Conservation (phyloP, 2,888 invertebrate species). For the Geophilus truncorum region DNA sequence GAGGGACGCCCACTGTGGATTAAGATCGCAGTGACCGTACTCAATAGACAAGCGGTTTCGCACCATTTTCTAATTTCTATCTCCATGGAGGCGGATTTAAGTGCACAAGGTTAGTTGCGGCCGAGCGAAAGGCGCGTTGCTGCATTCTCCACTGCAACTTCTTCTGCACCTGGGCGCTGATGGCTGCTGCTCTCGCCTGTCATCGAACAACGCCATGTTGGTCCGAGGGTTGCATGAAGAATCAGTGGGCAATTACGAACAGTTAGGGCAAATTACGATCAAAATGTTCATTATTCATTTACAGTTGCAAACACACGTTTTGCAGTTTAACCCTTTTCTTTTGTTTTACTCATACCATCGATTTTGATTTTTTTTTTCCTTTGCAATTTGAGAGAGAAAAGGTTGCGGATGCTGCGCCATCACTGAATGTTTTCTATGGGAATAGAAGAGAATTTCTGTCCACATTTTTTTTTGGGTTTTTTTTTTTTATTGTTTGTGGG, state of each 20-base stretch:
- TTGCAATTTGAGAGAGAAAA: too few relatives aligned
- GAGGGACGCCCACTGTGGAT: background rate
- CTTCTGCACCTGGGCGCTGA: background rate
- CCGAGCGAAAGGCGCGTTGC: background rate
- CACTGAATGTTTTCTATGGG: background rate
- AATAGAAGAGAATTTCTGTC: background rate
- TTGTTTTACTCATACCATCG: too few relatives aligned
- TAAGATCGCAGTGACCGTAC: background rate
- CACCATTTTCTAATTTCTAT: background rate
- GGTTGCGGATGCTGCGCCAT: background rate
- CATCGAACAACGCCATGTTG: background rate
- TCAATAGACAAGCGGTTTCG: background rate
- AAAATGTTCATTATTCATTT: background rate
- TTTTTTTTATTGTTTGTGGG: background rate
- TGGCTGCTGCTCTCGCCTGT: background rate
- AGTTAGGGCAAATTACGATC: background rate
- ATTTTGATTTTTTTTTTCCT: background rate
- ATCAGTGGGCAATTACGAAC: background rate
- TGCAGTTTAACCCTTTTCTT: too few relatives aligned
- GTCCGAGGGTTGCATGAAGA: background rate
- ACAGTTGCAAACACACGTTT: too few relatives aligned
- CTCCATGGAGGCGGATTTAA: background rate
- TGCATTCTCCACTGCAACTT: background rate
- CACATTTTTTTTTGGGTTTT: background rate
- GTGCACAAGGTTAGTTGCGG: background rate